Conservation (phyloP, 1,140 invertebrate genomes). For the Potamilus streckersoni region DNA sequence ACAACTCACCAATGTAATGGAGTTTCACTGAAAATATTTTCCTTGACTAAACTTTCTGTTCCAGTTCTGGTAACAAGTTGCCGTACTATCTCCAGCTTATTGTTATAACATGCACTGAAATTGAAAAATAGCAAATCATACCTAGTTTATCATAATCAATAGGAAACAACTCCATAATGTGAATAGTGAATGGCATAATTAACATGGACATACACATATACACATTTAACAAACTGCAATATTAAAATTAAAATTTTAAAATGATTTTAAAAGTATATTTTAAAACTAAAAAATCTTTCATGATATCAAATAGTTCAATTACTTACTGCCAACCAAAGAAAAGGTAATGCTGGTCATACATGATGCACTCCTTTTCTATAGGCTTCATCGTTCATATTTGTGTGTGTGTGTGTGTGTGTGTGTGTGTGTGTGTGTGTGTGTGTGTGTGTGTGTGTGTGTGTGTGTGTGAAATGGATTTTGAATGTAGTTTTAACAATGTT, state of each 20-base stretch:
- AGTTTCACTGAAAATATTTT: conserved; percentile 71
- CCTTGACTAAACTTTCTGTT: conserved; percentile 61
- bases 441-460: no score
- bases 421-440: no score
- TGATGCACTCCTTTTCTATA: no score
- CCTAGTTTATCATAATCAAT: no score
- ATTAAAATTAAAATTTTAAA: not conserved
- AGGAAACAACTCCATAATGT: not conserved
- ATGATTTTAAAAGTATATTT: not conserved
- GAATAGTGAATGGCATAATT: not conserved
- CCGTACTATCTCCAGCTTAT: conserved; percentile 68
- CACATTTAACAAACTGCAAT: not conserved
- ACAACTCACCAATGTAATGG: conserved; percentile 63
- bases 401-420: no score
- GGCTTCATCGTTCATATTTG: no score
- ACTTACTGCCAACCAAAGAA: no score
- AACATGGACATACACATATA: not conserved
- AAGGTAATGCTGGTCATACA: no score
- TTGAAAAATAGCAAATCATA: not conserved
- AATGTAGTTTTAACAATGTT: no score
- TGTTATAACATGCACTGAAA: conserved; percentile 69
- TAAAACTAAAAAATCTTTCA: not conserved
- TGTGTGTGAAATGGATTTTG: no score
- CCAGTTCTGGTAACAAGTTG: conserved; percentile 64
- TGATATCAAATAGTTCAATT: not conserved